Percentiles rank a stretch among this genome's conserved stretches.
These are phyloP conservation scores for Unio pictorum DNA, from an alignment of 2,888 invertebrate species.

Conservation along the genomic window DNA sequence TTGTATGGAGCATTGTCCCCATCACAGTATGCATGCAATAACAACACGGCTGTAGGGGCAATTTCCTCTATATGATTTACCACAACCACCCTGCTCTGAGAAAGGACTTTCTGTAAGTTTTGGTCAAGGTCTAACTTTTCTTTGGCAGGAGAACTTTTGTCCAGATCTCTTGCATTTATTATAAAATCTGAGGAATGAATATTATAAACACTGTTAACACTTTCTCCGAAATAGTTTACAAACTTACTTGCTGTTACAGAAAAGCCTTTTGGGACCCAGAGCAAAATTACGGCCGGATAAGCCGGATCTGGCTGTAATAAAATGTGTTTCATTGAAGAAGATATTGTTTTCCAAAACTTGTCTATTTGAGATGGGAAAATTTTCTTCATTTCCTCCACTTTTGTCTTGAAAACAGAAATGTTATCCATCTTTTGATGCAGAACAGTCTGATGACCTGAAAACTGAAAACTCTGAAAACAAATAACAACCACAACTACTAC, in stretches of 20 bases:
- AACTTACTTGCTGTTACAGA: conserved; percentile 35
- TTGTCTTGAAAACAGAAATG: conserved; percentile 2
- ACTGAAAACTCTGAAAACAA: no score
- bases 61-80: conserved; percentile 56
- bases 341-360: conserved; percentile 49
- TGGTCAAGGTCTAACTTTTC: conserved; percentile 49
- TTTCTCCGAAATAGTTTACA: conserved; percentile 35
- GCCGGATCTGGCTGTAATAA: conserved; percentile 34
- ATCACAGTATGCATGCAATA: conserved; percentile 66
- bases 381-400: conserved; percentile 26
- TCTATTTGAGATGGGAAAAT: conserved; percentile 39
- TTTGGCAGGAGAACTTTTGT: conserved; percentile 10
- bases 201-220: conserved; percentile 21
- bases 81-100: conserved; percentile 33
- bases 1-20: conserved; percentile 66
- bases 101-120: conserved; percentile 33
- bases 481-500: no score
- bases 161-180: conserved; percentile 24
- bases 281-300: conserved; percentile 52
- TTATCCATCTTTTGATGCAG: no score
- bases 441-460: no score
- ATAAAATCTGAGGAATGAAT: conserved; percentile 12
- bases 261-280: conserved; percentile 36
- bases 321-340: conserved; percentile 37
- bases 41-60: conserved; percentile 49